A percentile compares a stretch with the other conserved stretches of the same genome.
These are phyloP conservation scores for Daubentonia madagascariensis DNA, from an alignment of 2,113 vertebrate genomes.

Conservation along the genomic window DNA sequence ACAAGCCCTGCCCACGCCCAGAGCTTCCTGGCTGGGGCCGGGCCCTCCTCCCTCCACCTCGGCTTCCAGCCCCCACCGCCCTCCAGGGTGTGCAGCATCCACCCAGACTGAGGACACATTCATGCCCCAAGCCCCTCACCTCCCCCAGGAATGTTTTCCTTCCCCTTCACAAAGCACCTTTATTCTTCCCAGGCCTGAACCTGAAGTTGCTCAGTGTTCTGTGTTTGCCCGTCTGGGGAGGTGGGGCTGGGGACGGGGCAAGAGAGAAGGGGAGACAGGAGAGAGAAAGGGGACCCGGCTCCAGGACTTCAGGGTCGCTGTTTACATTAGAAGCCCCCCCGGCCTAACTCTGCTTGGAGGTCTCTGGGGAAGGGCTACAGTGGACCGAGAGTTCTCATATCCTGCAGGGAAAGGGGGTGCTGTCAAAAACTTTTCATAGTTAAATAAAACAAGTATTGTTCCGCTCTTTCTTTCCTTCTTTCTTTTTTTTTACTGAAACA, in stretches of 20 bases:
- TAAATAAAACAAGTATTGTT: slow-evolving; percentile 64
- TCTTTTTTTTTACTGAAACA: neutral
- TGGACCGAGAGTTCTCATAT: neutral
- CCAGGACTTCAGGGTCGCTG: slow-evolving; percentile 17
- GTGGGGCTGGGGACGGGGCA: slow-evolving; percentile 3
- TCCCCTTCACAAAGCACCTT: slow-evolving; percentile 95
- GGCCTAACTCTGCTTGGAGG: neutral
- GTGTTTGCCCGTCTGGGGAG: slow-evolving; percentile 44
- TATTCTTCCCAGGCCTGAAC: slow-evolving; percentile 85
- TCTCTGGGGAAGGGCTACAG: slow-evolving; percentile 13
- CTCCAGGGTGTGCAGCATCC: slow-evolving; percentile 86
- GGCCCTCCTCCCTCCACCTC: slow-evolving; percentile 77
- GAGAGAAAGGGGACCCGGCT: slow-evolving; percentile 11
- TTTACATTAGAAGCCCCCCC: slow-evolving; percentile 43
- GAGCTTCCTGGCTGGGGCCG: slow-evolving; percentile 84
- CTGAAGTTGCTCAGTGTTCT: slow-evolving; percentile 73
- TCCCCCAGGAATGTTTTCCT: slow-evolving; percentile 77
- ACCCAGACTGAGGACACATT: slow-evolving; percentile 93
- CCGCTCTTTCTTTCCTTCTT: neutral
- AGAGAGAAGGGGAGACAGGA: slow-evolving; percentile 49
- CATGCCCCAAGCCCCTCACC: slow-evolving; percentile 82
- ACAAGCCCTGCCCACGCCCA: slow-evolving; percentile 92
- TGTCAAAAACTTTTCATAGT: slow-evolving; percentile 22
- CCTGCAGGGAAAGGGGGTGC: neutral
- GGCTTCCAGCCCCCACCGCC: slow-evolving; percentile 51